Evolutionary conservation across 2,888 invertebrate species (phyloP).

Genomic region (Perizoma flavofasciatum): DNA sequence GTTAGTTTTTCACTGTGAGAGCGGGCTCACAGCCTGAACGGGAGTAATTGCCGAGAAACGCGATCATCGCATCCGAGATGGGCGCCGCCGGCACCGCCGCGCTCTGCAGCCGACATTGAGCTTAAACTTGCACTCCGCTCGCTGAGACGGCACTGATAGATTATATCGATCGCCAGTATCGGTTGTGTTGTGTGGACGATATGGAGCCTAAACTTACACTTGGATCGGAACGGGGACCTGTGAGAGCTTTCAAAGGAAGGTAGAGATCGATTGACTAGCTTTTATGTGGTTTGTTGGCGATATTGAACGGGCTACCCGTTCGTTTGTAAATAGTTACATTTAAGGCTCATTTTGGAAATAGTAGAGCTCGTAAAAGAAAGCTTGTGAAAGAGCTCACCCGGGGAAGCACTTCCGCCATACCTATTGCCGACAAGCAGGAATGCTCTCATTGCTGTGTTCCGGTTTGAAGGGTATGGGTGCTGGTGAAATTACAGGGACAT

Average conservation of each 20-base stretch:
- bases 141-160: constrained; percentile 9
- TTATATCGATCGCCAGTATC: constrained; percentile 14
- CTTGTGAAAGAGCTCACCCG: too few species aligned
- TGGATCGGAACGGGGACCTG: not conserved
- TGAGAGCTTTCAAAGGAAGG: not conserved
- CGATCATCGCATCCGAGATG: constrained; percentile 43
- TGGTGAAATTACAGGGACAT: too few species aligned
- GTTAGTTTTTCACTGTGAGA: constrained; percentile 3
- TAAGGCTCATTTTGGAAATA: too few species aligned
- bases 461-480: too few species aligned
- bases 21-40: constrained; percentile 36
- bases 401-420: too few species aligned
- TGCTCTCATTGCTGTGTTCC: too few species aligned
- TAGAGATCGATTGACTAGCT: not conserved
- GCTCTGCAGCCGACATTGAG: constrained; percentile 30
- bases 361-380: too few species aligned
- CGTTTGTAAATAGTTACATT: too few species aligned
- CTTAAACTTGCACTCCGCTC: constrained; percentile 26
- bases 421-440: too few species aligned
- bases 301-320: not conserved
- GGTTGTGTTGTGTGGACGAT: constrained; percentile 15
- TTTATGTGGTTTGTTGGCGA: not conserved
- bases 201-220: constrained; percentile 18
- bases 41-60: constrained; percentile 55
- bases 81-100: constrained; percentile 9